phyloP scores from a whole-genome alignment of 2,888 invertebrate genomes.

The Punctoribates punctum region DNA sequence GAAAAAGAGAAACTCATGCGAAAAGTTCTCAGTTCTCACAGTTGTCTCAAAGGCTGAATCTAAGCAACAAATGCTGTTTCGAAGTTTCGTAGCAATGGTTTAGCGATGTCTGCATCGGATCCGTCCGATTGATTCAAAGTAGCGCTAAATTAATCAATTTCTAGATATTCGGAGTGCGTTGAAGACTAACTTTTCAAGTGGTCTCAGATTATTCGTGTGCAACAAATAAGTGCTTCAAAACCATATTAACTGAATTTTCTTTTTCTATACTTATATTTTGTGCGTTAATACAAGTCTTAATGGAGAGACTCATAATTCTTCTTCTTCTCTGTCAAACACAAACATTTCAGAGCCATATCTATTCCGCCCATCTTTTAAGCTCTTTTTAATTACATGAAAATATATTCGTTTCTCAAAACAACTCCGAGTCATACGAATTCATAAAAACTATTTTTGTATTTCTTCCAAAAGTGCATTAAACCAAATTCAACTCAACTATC shows the following conservation, averaged over 20 bases:
- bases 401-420: conserved; percentile 1
- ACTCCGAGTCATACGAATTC: background rate
- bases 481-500: background rate
- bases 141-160: conserved; percentile 18
- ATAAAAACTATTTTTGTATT: background rate
- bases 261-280: background rate
- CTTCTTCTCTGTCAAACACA: conserved; percentile 25
- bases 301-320: conserved; percentile 1
- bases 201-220: background rate
- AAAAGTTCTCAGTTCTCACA: conserved; percentile 25
- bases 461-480: background rate
- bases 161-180: background rate
- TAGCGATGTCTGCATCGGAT: background rate
- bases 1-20: conserved; percentile 24
- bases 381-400: conserved; percentile 30
- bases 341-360: conserved; percentile 21
- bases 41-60: conserved; percentile 15
- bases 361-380: conserved; percentile 26
- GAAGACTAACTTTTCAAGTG: background rate
- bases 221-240: background rate
- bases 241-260: background rate
- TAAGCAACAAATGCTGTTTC: conserved; percentile 14
- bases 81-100: background rate
- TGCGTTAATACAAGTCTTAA: conserved; percentile 3
- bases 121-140: background rate